These are phyloP conservation scores for Oceanodroma leucorhoa DNA, from an alignment of 2,797 vertebrate species.

Conservation along the genomic window DNA sequence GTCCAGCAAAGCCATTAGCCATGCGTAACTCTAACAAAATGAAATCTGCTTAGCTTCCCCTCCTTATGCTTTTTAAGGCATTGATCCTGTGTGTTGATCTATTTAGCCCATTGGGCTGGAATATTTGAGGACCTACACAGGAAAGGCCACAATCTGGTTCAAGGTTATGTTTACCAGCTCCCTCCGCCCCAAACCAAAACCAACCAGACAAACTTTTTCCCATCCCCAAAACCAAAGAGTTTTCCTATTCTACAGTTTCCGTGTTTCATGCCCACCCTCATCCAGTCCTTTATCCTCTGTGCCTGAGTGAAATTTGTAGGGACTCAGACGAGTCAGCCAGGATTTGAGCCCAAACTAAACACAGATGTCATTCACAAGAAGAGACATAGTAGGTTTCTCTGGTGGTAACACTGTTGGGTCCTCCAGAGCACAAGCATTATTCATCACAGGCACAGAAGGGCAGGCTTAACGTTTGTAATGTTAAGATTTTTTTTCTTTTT, in stretches of 20 bases:
- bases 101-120: not conserved
- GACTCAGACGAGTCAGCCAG: not conserved
- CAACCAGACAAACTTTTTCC: not conserved
- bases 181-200: not conserved
- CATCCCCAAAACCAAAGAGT: not conserved
- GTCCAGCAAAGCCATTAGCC: not conserved
- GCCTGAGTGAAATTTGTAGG: not conserved
- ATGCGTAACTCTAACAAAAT: not conserved
- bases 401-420: not conserved
- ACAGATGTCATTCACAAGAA: not conserved
- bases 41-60: not conserved
- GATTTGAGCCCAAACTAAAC: not conserved
- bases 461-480: not conserved
- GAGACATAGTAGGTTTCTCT: not conserved
- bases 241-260: not conserved
- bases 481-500: not conserved
- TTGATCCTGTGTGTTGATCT: not conserved
- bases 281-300: not conserved
- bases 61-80: not conserved
- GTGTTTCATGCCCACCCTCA: not conserved
- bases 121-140: not conserved
- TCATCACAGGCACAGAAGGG: not conserved
- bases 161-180: not conserved
- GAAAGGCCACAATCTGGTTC: not conserved
- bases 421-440: not conserved